Evolutionary conservation across 2,888 invertebrate genomes (phyloP).

Genomic region (Hypolimnas misippus): DNA sequence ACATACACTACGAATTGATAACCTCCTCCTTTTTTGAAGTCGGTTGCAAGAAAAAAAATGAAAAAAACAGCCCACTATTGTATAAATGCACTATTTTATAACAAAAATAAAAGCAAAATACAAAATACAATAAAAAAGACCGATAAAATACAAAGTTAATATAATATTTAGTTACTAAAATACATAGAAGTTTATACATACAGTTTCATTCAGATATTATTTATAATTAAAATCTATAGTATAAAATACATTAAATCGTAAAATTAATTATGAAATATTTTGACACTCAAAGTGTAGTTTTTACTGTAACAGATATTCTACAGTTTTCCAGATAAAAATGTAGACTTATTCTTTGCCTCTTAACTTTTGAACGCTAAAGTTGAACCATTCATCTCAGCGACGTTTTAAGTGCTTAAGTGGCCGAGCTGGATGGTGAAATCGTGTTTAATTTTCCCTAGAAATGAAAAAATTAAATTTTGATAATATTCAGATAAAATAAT

Average conservation of each 20-base stretch:
- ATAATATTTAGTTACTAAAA: too few species aligned
- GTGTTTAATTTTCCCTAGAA: slow-evolving; percentile 59
- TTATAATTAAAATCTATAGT: too few species aligned
- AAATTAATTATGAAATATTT: neutral
- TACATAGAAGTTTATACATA: neutral
- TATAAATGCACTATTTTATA: too few species aligned
- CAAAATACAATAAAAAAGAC: too few species aligned
- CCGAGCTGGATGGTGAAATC: slow-evolving; percentile 56
- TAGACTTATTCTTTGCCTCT: slow-evolving; percentile 33
- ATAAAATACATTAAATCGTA: too few species aligned
- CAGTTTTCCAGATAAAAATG: slow-evolving; percentile 32
- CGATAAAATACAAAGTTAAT: too few species aligned
- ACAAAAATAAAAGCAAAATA: too few species aligned
- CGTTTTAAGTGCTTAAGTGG: slow-evolving; percentile 72
- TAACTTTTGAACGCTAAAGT: slow-evolving; percentile 53
- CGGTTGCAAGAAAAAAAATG: too few species aligned
- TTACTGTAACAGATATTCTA: slow-evolving; percentile 25
- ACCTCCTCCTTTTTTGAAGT: too few species aligned
- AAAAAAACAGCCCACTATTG: too few species aligned
- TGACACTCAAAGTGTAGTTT: neutral
- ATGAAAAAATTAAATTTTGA: slow-evolving; percentile 44
- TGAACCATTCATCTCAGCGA: slow-evolving; percentile 66
- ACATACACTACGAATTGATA: too few species aligned
- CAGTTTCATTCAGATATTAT: neutral
- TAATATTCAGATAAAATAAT: slow-evolving; percentile 23